Evolutionary conservation across 2,888 invertebrate genomes (phyloP), one percentile per base, ranked within the genome.

Genomic region (Morpho deidamia): DNA sequence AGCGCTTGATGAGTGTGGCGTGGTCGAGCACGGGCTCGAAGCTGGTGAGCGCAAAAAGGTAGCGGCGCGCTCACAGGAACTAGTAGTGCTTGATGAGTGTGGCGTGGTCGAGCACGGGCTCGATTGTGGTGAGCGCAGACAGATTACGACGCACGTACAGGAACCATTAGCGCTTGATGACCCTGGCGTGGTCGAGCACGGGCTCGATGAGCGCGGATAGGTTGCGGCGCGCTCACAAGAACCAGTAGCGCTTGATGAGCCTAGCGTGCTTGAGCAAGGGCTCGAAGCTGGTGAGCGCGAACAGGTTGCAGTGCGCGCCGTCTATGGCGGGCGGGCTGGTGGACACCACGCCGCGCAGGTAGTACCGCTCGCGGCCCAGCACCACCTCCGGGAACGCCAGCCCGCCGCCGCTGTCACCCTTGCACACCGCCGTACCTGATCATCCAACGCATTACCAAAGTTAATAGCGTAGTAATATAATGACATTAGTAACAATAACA

Each of bases 401-500:
- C 0, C 73, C 75, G 0, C 72, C 74, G 4, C 78, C 78, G 53
- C 74, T 74, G 65, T 76, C 76, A 9, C 76, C 76, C 42, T 61
- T 62, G 47, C 75, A 76, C 0, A 74, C 52, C 0, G 64, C 40
- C 11, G 69, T 69, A 9, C 63, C 70, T 70, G 53, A 0, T 11
- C 32, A 0, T 11, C 32, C 11, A 8, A 10, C 2, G 8, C 14
- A 45, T 10, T 7, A 37, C 37, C 9, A 10, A 37, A 37, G 1
- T 10, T n/a, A n/a, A 0, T 35, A 35, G 35, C 35, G 35, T n/a
- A 10, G 8, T 1, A 37, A 1, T 37, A n/a, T 37, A 35, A 35
- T 35, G 35, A 35, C 35, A 35, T 10, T 1, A n/a, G 3, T n/a
- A 10, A 37, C 4, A 7, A 37, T 5, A 2, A n/a, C 2, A 37